These are phyloP conservation scores for Dicerorhinus sumatrensis DNA, from an alignment of 2,113 vertebrate species.

Conservation along the genomic window DNA sequence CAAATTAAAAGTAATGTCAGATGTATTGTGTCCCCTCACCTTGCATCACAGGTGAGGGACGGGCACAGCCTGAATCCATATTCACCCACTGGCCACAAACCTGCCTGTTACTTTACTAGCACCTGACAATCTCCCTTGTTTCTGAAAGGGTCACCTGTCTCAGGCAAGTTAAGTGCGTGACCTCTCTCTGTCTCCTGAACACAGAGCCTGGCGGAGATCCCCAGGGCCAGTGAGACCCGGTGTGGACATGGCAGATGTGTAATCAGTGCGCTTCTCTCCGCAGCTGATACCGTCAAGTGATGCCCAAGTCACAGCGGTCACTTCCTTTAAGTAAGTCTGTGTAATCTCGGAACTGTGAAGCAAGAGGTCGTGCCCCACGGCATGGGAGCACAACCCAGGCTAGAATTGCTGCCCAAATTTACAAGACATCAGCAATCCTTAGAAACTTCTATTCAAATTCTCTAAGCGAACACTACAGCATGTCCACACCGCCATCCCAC, in stretches of 20 bases:
- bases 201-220: background rate
- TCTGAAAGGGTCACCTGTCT: background rate
- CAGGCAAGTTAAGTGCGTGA: background rate
- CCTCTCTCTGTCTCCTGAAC: background rate
- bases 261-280: constrained; percentile 72
- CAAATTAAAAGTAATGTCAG: background rate
- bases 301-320: constrained; percentile 25
- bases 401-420: background rate
- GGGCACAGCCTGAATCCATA: background rate
- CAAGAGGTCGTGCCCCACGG: background rate
- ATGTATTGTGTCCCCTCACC: background rate
- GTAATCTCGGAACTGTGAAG: constrained; percentile 46
- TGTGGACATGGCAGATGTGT: background rate
- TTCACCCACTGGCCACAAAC: background rate
- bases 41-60: background rate
- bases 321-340: constrained; percentile 55
- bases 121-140: background rate
- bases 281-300: constrained; percentile 46
- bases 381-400: background rate
- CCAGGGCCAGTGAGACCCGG: background rate
- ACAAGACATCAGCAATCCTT: background rate
- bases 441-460: background rate
- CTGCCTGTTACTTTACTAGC: background rate
- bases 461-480: background rate
- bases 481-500: background rate